Conservation (phyloP, 2,113 vertebrate species). For the Solea senegalensis region DNA sequence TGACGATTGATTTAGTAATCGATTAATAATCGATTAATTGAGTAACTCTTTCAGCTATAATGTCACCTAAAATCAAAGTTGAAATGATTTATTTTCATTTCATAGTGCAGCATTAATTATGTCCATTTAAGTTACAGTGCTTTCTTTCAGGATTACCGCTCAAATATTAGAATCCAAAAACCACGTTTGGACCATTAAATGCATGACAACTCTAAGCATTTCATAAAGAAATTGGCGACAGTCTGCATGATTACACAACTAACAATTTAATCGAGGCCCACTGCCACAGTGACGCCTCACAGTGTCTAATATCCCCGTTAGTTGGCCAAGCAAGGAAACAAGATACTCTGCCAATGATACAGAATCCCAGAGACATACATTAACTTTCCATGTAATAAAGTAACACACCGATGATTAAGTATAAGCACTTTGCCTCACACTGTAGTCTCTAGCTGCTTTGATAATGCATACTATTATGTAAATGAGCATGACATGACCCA, state of each 20-base stretch:
- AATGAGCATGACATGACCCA: constrained; percentile 77
- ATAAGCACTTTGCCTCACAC: constrained; percentile 70
- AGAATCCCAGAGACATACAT: constrained; percentile 61
- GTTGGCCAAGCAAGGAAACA: constrained; percentile 12
- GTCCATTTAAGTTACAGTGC: background rate
- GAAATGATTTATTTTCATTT: background rate
- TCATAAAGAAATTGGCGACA: constrained; percentile 3
- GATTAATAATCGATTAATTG: too few relatives aligned
- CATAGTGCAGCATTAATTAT: background rate
- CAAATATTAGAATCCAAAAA: constrained; percentile 6
- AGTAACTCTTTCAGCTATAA: too few relatives aligned
- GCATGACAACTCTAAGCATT: constrained; percentile 1
- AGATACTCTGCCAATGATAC: constrained; percentile 32
- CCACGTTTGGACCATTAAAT: background rate
- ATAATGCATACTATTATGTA: constrained; percentile 80
- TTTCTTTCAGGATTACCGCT: background rate
- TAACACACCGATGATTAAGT: constrained; percentile 75
- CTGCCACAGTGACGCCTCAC: constrained; percentile 1
- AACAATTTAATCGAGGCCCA: constrained; percentile 14
- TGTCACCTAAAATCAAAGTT: too few relatives aligned
- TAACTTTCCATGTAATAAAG: constrained; percentile 67
- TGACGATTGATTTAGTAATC: too few relatives aligned
- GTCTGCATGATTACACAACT: background rate
- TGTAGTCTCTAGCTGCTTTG: constrained; percentile 75
- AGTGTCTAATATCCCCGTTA: constrained; percentile 3